phyloP scores from a whole-genome alignment of 2,113 vertebrate genomes.

The Panthera leo region DNA sequence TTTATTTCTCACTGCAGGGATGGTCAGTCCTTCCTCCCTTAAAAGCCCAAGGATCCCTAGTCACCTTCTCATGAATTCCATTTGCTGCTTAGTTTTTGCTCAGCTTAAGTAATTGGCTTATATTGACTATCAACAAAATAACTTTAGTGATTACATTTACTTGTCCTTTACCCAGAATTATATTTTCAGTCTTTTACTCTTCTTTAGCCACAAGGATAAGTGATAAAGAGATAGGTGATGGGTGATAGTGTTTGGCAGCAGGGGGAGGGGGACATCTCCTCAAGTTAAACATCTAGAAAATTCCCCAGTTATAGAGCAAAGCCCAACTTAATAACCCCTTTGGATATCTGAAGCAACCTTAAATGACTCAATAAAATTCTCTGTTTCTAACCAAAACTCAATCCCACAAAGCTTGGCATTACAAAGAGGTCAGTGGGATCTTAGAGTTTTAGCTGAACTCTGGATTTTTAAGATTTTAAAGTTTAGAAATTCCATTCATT shows the following conservation, averaged over 20 bases:
- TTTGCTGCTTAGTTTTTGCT: background rate
- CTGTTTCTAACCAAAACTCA: background rate
- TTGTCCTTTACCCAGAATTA: background rate
- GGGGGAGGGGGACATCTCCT: too few species aligned
- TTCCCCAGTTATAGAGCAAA: background rate
- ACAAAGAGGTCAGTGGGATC: background rate
- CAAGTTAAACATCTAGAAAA: background rate
- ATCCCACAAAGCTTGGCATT: background rate
- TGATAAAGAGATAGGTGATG: too few species aligned
- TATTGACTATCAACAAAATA: background rate
- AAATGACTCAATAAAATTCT: background rate
- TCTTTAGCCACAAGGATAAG: background rate
- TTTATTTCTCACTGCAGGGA: background rate
- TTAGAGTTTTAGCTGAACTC: background rate
- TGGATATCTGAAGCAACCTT: background rate
- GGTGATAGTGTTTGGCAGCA: background rate
- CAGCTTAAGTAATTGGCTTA: background rate
- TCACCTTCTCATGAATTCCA: background rate
- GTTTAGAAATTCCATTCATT: background rate
- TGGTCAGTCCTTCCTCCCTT: too few species aligned
- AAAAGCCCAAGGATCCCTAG: too few species aligned
- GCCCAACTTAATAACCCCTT: background rate
- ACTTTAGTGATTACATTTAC: too few species aligned
- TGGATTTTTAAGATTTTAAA: background rate
- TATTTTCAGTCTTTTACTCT: background rate